Evolutionary conservation across 2,888 invertebrate genomes (phyloP).

Genomic region (Herminia tarsipennalis): DNA sequence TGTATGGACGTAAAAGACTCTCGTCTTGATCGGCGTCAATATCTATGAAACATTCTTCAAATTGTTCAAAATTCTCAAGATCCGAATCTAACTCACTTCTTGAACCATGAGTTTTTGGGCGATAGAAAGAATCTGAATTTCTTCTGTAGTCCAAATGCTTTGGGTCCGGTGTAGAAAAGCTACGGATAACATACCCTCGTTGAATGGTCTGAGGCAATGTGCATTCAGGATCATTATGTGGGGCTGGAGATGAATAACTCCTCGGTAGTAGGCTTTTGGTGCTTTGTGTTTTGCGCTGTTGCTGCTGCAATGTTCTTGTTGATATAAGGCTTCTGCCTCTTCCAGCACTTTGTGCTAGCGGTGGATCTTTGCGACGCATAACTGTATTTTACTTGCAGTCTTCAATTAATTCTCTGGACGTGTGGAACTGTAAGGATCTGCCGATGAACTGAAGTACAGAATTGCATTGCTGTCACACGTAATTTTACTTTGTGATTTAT

Average conservation of each 20-base stretch:
- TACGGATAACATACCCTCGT: slow-evolving; percentile 67
- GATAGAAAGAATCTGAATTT: slow-evolving; percentile 70
- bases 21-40: slow-evolving; percentile 76
- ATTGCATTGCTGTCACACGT: slow-evolving; percentile 59
- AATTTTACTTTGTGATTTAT: slow-evolving; percentile 66
- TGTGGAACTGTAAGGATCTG: slow-evolving; percentile 59
- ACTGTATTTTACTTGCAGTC: slow-evolving; percentile 24
- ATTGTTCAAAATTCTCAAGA: slow-evolving; percentile 75
- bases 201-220: slow-evolving; percentile 42
- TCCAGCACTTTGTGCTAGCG: slow-evolving; percentile 51
- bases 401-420: slow-evolving; percentile 45
- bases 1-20: slow-evolving; percentile 56
- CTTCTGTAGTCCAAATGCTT: slow-evolving; percentile 65
- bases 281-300: slow-evolving; percentile 66
- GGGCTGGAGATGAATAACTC: slow-evolving; percentile 74
- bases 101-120: slow-evolving; percentile 68
- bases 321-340: slow-evolving; percentile 73
- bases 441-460: slow-evolving; percentile 60
- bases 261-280: slow-evolving; percentile 68
- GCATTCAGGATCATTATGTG: slow-evolving; percentile 60
- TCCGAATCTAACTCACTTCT: slow-evolving; percentile 75
- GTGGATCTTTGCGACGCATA: slow-evolving; percentile 74
- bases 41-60: slow-evolving; percentile 76
- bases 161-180: slow-evolving; percentile 75
- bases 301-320: slow-evolving; percentile 70